Conservation (phyloP, 2,888 invertebrate species). For the Junonia oenone region DNA sequence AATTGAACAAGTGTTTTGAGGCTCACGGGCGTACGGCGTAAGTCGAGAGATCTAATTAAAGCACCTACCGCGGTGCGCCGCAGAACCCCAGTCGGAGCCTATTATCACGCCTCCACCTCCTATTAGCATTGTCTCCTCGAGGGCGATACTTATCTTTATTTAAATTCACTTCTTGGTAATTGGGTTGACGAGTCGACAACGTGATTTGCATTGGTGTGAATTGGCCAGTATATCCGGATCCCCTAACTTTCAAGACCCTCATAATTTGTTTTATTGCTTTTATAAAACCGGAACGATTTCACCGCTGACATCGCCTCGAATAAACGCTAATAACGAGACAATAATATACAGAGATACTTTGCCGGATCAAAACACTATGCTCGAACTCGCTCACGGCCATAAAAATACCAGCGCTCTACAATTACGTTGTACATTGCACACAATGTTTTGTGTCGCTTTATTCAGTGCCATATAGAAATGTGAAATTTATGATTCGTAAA, state of each 20-base stretch:
- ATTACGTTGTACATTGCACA: constrained; percentile 30
- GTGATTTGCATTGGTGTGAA: constrained; percentile 80
- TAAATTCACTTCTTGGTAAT: constrained; percentile 80
- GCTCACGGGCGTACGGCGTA: constrained; percentile 57
- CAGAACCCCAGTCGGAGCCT: constrained; percentile 60
- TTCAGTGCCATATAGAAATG: constrained; percentile 29
- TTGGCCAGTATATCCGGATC: constrained; percentile 61
- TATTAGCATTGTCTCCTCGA: constrained; percentile 79
- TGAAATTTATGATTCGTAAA: constrained; percentile 33
- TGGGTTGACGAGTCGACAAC: constrained; percentile 80
- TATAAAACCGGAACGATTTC: constrained; percentile 51
- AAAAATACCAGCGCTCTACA: constrained; percentile 28
- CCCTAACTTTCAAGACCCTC: constrained; percentile 57
- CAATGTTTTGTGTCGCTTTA: constrained; percentile 27
- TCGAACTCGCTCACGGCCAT: constrained; percentile 25
- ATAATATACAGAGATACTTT: constrained; percentile 4
- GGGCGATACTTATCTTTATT: constrained; percentile 80
- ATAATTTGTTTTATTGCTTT: constrained; percentile 70
- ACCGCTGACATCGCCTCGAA: constrained; percentile 28
- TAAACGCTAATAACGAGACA: constrained; percentile 13
- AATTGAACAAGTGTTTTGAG: constrained; percentile 76
- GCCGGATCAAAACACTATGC: constrained; percentile 11
- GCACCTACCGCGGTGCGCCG: constrained; percentile 60
- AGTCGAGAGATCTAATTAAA: constrained; percentile 76
- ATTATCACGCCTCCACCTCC: constrained; percentile 76